Percentiles rank a stretch among this genome's conserved stretches.
Evolutionary conservation across 2,888 invertebrate genomes (phyloP).

Genomic region (Phorcus lineatus): DNA sequence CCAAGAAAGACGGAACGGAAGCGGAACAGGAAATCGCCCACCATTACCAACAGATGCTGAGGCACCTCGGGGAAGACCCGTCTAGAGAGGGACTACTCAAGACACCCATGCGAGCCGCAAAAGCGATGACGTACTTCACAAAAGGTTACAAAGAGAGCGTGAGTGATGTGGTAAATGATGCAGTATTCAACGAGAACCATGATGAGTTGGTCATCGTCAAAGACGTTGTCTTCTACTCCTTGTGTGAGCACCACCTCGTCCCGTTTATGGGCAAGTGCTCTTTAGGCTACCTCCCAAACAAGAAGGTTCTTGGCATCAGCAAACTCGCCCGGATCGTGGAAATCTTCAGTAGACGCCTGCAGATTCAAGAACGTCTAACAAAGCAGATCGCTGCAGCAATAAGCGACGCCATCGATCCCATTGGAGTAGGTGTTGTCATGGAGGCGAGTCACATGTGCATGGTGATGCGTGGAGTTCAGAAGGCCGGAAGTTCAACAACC

Average conservation of each 20-base stretch:
- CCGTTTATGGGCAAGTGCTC: slow-evolving; percentile 99
- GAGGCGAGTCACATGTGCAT: slow-evolving; percentile 99
- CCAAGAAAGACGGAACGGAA: background rate
- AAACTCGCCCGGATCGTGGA: slow-evolving; percentile 98
- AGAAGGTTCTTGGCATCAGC: slow-evolving; percentile 96
- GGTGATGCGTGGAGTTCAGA: slow-evolving; percentile 99
- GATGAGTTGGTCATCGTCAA: slow-evolving; percentile 99
- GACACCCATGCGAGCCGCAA: slow-evolving; percentile 98
- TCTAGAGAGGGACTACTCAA: slow-evolving; percentile 93
- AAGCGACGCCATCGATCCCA: slow-evolving; percentile 96
- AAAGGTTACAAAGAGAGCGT: slow-evolving; percentile 98
- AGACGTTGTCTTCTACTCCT: slow-evolving; percentile 99
- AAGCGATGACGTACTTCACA: slow-evolving; percentile 98
- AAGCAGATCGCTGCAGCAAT: slow-evolving; percentile 98
- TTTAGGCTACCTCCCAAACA: slow-evolving; percentile 98
- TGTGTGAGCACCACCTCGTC: slow-evolving; percentile 99
- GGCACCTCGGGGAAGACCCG: slow-evolving; percentile 93
- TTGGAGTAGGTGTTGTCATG: slow-evolving; percentile 98
- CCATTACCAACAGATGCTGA: slow-evolving; percentile 86
- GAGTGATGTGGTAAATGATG: slow-evolving; percentile 92
- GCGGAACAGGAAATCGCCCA: slow-evolving; percentile 48
- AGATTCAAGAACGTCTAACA: slow-evolving; percentile 98
- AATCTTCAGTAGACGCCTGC: slow-evolving; percentile 95
- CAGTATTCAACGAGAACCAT: slow-evolving; percentile 98
- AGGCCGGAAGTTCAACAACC: slow-evolving; percentile 98